These are phyloP conservation scores for Danio choprae DNA, from an alignment of 2,797 vertebrate genomes.

Conservation along the genomic window DNA sequence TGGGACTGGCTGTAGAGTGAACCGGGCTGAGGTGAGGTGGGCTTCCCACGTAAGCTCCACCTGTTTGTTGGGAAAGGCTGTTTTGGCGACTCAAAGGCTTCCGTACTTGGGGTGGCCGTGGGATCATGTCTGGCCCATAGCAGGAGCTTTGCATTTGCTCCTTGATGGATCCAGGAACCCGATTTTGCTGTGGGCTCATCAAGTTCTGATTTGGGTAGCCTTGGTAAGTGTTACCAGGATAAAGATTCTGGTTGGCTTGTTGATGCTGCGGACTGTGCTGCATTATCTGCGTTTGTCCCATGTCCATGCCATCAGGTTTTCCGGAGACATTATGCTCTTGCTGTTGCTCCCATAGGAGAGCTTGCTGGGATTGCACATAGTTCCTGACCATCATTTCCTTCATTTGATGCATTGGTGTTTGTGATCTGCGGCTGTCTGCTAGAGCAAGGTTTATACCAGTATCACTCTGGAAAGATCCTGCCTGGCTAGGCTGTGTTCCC, in stretches of 20 bases:
- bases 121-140: conserved; percentile 81
- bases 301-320: conserved; percentile 72
- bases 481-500: conserved; percentile 65
- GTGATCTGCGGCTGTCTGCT: conserved; percentile 77
- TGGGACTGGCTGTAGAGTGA: conserved; percentile 75
- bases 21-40: conserved; percentile 79
- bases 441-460: conserved; percentile 73
- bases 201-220: conserved; percentile 82
- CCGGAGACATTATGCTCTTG: conserved; percentile 70
- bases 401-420: conserved; percentile 87
- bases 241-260: conserved; percentile 78
- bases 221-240: conserved; percentile 79
- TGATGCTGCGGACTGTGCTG: conserved; percentile 79
- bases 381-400: conserved; percentile 95
- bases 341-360: conserved; percentile 91
- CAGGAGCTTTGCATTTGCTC: conserved; percentile 78
- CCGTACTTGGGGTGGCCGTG: conserved; percentile 81
- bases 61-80: conserved; percentile 74
- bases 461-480: conserved; percentile 71
- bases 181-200: conserved; percentile 74
- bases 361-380: conserved; percentile 95
- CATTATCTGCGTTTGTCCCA: conserved; percentile 73
- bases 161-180: conserved; percentile 68
- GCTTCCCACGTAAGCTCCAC: conserved; percentile 74
- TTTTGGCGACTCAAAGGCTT: conserved; percentile 82